Evolutionary conservation across 2,113 vertebrate genomes (phyloP).

Genomic region (Chaetorhynchus papuensis): DNA sequence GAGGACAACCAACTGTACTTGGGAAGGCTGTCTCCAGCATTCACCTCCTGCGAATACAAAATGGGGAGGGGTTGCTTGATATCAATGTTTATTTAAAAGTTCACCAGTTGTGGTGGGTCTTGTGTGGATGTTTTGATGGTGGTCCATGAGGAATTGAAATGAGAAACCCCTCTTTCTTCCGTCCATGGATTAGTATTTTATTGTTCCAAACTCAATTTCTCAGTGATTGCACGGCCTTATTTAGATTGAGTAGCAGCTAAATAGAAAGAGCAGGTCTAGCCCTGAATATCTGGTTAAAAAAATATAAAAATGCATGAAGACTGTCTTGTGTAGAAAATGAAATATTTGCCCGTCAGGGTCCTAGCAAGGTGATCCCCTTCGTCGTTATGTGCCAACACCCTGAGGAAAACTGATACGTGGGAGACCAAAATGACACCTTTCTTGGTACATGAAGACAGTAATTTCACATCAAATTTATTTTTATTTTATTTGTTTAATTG

Average conservation of each 20-base stretch:
- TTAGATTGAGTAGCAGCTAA: neutral
- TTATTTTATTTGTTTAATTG: too few species aligned
- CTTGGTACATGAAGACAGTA: neutral
- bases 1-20: neutral
- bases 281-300: neutral
- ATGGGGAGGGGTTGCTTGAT: neutral
- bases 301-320: neutral
- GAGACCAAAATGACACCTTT: neutral
- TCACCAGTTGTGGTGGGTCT: neutral
- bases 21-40: neutral
- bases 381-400: accelerated
- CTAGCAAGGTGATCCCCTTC: neutral
- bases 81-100: neutral
- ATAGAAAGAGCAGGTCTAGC: neutral
- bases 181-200: neutral
- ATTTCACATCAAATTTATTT: neutral
- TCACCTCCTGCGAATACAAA: neutral
- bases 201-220: neutral
- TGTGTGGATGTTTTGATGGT: neutral
- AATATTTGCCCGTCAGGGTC: neutral
- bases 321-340: neutral
- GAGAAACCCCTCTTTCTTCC: neutral
- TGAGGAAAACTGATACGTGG: neutral
- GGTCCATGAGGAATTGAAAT: neutral
- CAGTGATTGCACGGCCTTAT: neutral